phyloP scores from a whole-genome alignment of 2,888 invertebrate species.

The Platynereis dumerilii region DNA sequence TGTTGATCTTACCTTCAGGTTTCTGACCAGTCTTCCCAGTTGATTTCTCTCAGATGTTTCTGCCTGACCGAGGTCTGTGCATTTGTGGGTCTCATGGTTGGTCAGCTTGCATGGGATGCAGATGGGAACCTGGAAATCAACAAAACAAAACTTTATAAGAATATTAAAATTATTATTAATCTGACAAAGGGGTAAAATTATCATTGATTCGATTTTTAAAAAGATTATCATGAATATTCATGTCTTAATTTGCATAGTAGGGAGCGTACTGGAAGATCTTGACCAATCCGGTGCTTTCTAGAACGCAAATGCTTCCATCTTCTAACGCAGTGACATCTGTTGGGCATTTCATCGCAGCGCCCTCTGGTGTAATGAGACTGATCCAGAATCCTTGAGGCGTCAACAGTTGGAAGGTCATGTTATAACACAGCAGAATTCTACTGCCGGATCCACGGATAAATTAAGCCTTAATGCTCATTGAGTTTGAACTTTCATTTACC shows the following conservation, averaged over 20 bases:
- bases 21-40: slow-evolving; percentile 8
- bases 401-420: slow-evolving; percentile 28
- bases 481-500: no score
- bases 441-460: no score
- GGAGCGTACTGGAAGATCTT: slow-evolving; percentile 18
- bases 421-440: no score
- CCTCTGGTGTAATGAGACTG: slow-evolving; percentile 13
- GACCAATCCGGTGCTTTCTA: slow-evolving; percentile 27
- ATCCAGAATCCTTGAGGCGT: slow-evolving; percentile 25
- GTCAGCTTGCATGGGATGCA: slow-evolving; percentile 24
- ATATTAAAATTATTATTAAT: no score
- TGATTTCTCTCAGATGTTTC: slow-evolving; percentile 9
- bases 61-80: slow-evolving; percentile 14
- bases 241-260: no score
- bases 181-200: no score
- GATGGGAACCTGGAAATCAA: background rate
- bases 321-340: slow-evolving; percentile 25
- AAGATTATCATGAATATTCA: no score
- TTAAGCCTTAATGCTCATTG: no score
- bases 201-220: no score
- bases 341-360: slow-evolving; percentile 15
- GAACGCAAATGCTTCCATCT: slow-evolving; percentile 20
- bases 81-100: slow-evolving; percentile 22
- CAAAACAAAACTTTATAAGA: no score
- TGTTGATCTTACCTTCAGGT: slow-evolving; percentile 7